Evolutionary conservation across 2,888 invertebrate species (phyloP).

Genomic region (Choreutis nemorana): DNA sequence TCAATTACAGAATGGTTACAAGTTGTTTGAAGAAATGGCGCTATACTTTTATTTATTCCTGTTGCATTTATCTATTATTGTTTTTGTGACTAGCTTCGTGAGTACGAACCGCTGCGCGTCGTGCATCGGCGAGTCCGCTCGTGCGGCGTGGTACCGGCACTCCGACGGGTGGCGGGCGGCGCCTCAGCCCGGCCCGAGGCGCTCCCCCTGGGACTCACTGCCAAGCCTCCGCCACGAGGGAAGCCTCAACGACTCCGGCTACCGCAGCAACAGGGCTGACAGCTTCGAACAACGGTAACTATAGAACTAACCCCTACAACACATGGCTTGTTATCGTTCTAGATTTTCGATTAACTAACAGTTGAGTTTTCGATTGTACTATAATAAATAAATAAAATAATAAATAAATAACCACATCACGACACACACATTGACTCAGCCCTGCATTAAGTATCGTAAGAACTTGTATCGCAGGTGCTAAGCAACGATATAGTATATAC

Average conservation of each 20-base stretch:
- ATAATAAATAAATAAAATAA: too few relatives aligned
- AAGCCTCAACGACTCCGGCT: conserved; percentile 87
- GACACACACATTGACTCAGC: too few relatives aligned
- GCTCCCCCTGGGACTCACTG: conserved; percentile 88
- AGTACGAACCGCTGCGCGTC: conserved; percentile 80
- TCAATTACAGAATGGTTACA: too few relatives aligned
- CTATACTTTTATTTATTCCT: conserved; percentile 1
- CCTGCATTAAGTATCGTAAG: too few relatives aligned
- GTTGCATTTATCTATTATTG: conserved; percentile 10
- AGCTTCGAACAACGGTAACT: conserved; percentile 86
- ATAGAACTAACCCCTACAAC: too few relatives aligned
- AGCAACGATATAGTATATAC: too few relatives aligned
- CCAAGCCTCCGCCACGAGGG: conserved; percentile 86
- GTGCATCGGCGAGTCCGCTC: conserved; percentile 88
- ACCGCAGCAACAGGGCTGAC: conserved; percentile 85
- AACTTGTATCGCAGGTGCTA: too few relatives aligned
- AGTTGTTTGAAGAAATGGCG: neutral
- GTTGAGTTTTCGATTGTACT: too few relatives aligned
- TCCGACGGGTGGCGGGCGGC: conserved; percentile 84
- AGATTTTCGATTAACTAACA: too few relatives aligned
- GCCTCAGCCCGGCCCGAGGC: conserved; percentile 68
- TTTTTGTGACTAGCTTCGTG: conserved; percentile 61
- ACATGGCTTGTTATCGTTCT: too few relatives aligned
- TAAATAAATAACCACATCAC: too few relatives aligned
- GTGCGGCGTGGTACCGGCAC: conserved; percentile 90